Conservation (phyloP, 2,113 vertebrate genomes). For the Caracal caracal region DNA sequence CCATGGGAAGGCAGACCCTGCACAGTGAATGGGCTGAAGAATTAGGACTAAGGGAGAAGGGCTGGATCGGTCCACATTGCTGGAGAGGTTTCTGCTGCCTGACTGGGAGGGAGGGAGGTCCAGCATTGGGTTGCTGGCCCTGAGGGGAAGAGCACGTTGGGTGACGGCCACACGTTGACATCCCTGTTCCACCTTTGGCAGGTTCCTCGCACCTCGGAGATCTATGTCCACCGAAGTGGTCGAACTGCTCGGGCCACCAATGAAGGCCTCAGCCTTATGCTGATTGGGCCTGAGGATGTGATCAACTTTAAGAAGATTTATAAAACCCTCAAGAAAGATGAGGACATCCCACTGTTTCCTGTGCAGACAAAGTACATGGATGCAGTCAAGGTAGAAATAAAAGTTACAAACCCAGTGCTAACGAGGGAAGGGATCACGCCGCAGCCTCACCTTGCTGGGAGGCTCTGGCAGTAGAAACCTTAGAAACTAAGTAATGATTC, state of each 20-base stretch:
- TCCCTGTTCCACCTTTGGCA: slow-evolving; percentile 67
- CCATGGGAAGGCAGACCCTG: not conserved
- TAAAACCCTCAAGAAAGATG: slow-evolving; percentile 91
- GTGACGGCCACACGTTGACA: not conserved
- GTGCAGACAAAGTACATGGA: slow-evolving; percentile 92
- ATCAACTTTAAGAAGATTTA: slow-evolving; percentile 96
- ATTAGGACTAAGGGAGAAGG: not conserved
- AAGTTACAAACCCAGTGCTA: not conserved
- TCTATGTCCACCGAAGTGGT: slow-evolving; percentile 96
- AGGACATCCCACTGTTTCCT: slow-evolving; percentile 94
- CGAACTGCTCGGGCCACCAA: slow-evolving; percentile 94
- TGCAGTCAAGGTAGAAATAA: slow-evolving; percentile 91
- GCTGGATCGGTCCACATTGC: not conserved
- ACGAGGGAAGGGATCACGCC: not conserved
- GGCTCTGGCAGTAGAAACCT: not conserved
- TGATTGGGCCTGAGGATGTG: slow-evolving; percentile 94
- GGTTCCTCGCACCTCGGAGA: slow-evolving; percentile 96
- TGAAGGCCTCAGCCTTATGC: slow-evolving; percentile 93
- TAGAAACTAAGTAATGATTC: not conserved
- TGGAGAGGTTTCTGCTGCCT: not conserved
- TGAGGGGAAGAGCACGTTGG: not conserved
- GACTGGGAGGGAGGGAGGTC: not conserved
- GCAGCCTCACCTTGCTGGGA: not conserved
- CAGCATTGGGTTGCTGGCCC: no score
- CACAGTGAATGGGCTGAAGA: not conserved